Evolutionary conservation across 2,113 vertebrate genomes (phyloP), one percentile per base, ranked within the genome.

Genomic region (Ciconia maguari): DNA sequence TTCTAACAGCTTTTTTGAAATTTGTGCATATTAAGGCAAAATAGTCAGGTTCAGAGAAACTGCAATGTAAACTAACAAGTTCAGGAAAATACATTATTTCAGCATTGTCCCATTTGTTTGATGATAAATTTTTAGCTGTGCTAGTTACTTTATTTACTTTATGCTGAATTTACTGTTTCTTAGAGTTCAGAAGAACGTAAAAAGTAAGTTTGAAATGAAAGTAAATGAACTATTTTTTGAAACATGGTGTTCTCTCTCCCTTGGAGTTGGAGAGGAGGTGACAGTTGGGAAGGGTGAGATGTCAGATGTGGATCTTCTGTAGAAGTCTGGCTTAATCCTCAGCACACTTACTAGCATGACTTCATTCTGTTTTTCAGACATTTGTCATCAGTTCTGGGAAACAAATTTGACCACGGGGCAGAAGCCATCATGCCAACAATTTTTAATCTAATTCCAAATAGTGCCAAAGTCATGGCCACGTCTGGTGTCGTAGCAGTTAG

Each of bases 391-490:
- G 87, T 99, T 88, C 98, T 99, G 97, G 98, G 99, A 54, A 99
- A 99, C 98, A 99, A 99, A 96, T 99, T 99, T 98, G 99, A 99
- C 97, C 99, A 99, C 61, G 99, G 99, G 82, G 99, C 99, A 25
- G 99, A 99, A 98, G 99, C 98, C 95, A 98, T 99, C 94, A 99
- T 99, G 99, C 99, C 99, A 97, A 99, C 98, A 2, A 98, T 99
- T 96, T 99, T 99, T 97, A 99, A 99, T 98, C 98, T 99, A n/a
- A 99, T 99, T 97, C 99, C 99, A 18, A 99, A 99, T 96, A 99
- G 99, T 98, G 99, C 99, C 98, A 99, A 99, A 98, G 97, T 99
- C 95, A 99, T 99, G 98, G 99, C 99, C 95, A 99, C 99, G n/a
- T 99, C 99, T 22, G 99, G 99, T 61, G 96, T 99, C 89, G 99